Conservation (phyloP, 2,888 invertebrate genomes). For the Netelia inedita region DNA sequence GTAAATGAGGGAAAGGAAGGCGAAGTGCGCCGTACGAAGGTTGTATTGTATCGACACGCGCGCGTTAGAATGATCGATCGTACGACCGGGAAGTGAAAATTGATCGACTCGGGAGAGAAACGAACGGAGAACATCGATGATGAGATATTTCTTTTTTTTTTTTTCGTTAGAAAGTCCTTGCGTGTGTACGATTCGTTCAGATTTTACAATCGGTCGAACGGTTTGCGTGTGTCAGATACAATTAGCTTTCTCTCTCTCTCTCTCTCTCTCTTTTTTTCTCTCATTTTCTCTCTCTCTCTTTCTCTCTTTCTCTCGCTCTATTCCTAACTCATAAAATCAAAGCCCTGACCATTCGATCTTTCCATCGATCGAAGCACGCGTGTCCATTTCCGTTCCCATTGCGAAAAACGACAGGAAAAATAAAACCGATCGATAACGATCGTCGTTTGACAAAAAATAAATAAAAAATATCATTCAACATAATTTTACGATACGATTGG, state of each 20-base stretch:
- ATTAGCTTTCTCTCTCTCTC: background rate
- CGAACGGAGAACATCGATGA: conserved; percentile 7
- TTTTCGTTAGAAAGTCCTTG: conserved; percentile 45
- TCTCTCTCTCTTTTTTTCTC: background rate
- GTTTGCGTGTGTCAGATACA: background rate
- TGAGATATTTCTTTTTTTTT: conserved; percentile 5
- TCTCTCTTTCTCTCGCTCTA: background rate
- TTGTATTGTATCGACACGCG: background rate
- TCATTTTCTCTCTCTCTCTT: background rate
- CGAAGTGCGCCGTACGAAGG: background rate
- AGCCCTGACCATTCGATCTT: no score
- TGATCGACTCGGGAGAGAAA: conserved; percentile 40
- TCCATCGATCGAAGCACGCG: no score
- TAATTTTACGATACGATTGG: no score
- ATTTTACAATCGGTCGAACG: conserved; percentile 28
- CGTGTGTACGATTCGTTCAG: conserved; percentile 23
- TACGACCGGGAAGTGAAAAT: conserved; percentile 41
- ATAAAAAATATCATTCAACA: no score
- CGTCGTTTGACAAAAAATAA: no score
- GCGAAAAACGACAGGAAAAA: no score
- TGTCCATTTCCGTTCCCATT: no score
- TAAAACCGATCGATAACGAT: no score
- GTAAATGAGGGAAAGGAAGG: background rate
- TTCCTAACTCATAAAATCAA: background rate
- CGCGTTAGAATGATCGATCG: conserved; percentile 43